Evolutionary conservation across 2,113 vertebrate genomes (phyloP), one percentile per base, ranked within the genome.

Genomic region (Nothobranchius kuhntae): DNA sequence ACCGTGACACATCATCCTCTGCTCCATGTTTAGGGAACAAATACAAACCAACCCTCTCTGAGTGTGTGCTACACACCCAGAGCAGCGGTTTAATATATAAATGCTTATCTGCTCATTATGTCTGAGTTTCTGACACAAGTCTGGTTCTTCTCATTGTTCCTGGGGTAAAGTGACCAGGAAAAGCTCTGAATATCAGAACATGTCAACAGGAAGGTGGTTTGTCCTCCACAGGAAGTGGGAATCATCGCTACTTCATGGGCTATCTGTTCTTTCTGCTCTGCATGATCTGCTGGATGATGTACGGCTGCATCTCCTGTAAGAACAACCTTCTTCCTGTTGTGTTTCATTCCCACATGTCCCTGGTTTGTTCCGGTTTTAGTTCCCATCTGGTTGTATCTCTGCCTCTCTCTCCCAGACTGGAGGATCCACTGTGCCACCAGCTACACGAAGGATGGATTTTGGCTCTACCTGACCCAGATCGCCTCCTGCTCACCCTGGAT

Each of bases 261-360:
- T 99, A 99, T 80, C 90, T 99, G 12, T 99, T 99, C 89, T 99
- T 99, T 92, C 90, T 99, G 91, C 95, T 99, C 74, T 97, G 97
- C 86, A 99, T 99, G 96, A 98, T 99, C 91, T 98, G 96, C 89
- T 99, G 97, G 96, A 98, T 99, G 96, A 98, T 99, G 44, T 99
- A 98, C 82, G 98, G 98, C 83, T 98, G 98, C 89, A 94, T 98
- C 84, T 95, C 93, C 87, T 98, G 97, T 99, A 83, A 98, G 97
- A 95, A 85, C 14, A 9, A 4, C 13, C 44, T 15, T 40, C 9
- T 7, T 4, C 9, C 21, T 30, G 30, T 30, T 30, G 30, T 15
- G 15, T 21, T 2, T 55, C n/a, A 4, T 24, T 0, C 46, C 30
- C 55, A 4, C 9, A 0, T 0, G 6, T 38, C 11, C 13, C 15